A percentile compares a stretch with the other conserved stretches of the same genome.
These are phyloP conservation scores for Hyles vespertilio DNA, from an alignment of 1,140 invertebrate genomes.

Conservation along the genomic window DNA sequence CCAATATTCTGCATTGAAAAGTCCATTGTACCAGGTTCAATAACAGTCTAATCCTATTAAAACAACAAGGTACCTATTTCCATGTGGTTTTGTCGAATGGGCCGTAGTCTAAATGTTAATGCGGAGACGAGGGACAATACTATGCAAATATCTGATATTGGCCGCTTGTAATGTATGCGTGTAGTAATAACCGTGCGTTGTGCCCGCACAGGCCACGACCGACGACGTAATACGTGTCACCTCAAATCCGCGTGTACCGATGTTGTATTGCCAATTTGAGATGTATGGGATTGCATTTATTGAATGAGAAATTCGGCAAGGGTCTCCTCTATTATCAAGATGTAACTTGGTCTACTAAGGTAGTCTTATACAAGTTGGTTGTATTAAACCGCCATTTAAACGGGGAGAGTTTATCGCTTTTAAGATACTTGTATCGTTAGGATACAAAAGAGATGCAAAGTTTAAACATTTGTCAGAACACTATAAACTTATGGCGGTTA, in stretches of 20 bases:
- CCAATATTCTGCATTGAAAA: too few species aligned
- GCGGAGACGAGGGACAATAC: slow-evolving; percentile 41
- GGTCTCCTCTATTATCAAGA: too few species aligned
- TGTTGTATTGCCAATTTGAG: not conserved
- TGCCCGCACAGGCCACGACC: not conserved
- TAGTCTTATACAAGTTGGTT: too few species aligned
- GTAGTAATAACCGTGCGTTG: slow-evolving; percentile 18
- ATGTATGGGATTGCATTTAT: not conserved
- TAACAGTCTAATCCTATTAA: slow-evolving; percentile 15
- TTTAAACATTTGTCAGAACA: too few species aligned
- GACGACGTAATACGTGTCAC: slow-evolving; percentile 3
- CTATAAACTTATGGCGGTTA: too few species aligned
- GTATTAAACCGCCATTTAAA: too few species aligned
- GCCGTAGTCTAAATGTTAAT: slow-evolving; percentile 50
- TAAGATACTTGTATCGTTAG: too few species aligned
- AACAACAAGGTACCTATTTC: slow-evolving; percentile 28
- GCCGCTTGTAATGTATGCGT: slow-evolving; percentile 31
- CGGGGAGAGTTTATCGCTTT: too few species aligned
- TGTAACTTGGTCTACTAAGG: too few species aligned
- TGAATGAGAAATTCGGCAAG: too few species aligned
- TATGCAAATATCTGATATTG: slow-evolving; percentile 48
- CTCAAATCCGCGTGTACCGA: not conserved
- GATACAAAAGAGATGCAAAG: too few species aligned
- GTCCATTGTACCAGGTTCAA: too few species aligned
- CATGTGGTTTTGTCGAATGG: slow-evolving; percentile 25